These are phyloP conservation scores for Sarcophilus harrisii DNA, from an alignment of 2,797 vertebrate genomes.

Conservation along the genomic window DNA sequence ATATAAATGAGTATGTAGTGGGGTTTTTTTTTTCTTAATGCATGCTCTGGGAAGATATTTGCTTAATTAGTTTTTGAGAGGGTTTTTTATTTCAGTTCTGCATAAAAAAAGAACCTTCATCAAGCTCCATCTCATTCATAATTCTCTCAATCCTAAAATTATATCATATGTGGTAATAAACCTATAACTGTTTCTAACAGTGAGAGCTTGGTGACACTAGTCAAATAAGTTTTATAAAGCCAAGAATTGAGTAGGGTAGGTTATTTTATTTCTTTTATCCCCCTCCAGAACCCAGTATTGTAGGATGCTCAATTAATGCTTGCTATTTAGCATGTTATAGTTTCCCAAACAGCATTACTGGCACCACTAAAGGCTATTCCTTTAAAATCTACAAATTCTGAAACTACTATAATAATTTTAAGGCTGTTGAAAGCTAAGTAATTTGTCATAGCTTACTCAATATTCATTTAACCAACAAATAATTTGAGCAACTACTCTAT, in stretches of 20 bases:
- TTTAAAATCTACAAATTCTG: conserved; percentile 39
- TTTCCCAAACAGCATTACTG: conserved; percentile 25
- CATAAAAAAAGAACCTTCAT: neutral
- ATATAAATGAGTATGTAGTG: conserved; percentile 54
- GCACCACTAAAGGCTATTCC: conserved; percentile 42
- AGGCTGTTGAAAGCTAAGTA: no score
- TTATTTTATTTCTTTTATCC: conserved; percentile 20
- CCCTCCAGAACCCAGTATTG: conserved; percentile 5
- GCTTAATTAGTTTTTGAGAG: conserved; percentile 19
- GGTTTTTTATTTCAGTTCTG: neutral
- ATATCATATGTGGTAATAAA: conserved; percentile 54
- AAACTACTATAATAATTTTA: conserved; percentile 6
- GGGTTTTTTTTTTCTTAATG: conserved; percentile 7
- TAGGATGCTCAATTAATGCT: conserved; percentile 40
- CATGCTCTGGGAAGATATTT: conserved; percentile 59
- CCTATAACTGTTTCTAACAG: conserved; percentile 55
- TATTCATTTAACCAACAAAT: neutral
- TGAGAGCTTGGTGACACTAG: conserved; percentile 43
- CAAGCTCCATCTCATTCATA: conserved; percentile 44
- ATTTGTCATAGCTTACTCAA: conserved; percentile 22
- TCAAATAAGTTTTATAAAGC: conserved; percentile 42
- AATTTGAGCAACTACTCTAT: conserved; percentile 18
- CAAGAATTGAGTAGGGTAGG: neutral
- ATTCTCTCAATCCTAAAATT: conserved; percentile 52
- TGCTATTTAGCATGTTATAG: conserved; percentile 36